Percentiles rank a stretch among this genome's conserved stretches.
These are phyloP conservation scores for Dasypolia templi DNA, from an alignment of 2,888 invertebrate species.

Conservation along the genomic window DNA sequence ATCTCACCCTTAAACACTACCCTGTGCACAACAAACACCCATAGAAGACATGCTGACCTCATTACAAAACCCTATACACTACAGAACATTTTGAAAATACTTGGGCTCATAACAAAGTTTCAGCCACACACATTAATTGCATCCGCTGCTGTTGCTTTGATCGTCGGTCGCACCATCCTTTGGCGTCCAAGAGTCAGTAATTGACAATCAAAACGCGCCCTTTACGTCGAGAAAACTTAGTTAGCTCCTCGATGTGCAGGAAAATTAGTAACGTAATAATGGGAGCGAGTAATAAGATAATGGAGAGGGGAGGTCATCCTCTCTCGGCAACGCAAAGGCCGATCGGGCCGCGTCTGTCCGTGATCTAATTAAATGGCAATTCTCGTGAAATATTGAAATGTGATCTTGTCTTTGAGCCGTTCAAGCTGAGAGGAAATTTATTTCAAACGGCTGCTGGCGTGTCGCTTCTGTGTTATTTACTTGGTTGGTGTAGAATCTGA, in stretches of 20 bases:
- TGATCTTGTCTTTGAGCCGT: conserved; percentile 76
- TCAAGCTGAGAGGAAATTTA: conserved; percentile 76
- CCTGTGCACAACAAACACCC: not conserved
- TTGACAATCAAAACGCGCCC: conserved; percentile 89
- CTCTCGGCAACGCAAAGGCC: conserved; percentile 68
- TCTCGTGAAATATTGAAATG: conserved; percentile 76
- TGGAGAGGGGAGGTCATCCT: conserved; percentile 86
- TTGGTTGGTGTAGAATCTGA: not conserved
- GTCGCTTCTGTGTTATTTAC: not conserved
- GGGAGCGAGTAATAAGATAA: conserved; percentile 87
- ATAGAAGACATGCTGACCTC: conserved; percentile 22
- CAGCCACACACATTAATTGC: conserved; percentile 82
- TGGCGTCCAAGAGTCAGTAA: conserved; percentile 84
- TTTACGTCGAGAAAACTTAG: conserved; percentile 86
- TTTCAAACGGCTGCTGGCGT: conserved; percentile 54
- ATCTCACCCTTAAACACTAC: not conserved
- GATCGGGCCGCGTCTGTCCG: conserved; percentile 72
- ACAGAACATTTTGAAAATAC: conserved; percentile 35
- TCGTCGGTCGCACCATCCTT: conserved; percentile 74
- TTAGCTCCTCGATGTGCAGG: conserved; percentile 87
- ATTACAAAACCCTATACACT: conserved; percentile 3
- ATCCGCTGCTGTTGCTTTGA: conserved; percentile 82
- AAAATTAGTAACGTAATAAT: conserved; percentile 90
- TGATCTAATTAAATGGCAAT: conserved; percentile 86
- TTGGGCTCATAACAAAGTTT: conserved; percentile 75